Percentiles rank a stretch among this genome's conserved stretches.
These are phyloP conservation scores for Galeopsomyia nigrocyanea DNA, from an alignment of 2,888 invertebrate genomes.

Conservation along the genomic window DNA sequence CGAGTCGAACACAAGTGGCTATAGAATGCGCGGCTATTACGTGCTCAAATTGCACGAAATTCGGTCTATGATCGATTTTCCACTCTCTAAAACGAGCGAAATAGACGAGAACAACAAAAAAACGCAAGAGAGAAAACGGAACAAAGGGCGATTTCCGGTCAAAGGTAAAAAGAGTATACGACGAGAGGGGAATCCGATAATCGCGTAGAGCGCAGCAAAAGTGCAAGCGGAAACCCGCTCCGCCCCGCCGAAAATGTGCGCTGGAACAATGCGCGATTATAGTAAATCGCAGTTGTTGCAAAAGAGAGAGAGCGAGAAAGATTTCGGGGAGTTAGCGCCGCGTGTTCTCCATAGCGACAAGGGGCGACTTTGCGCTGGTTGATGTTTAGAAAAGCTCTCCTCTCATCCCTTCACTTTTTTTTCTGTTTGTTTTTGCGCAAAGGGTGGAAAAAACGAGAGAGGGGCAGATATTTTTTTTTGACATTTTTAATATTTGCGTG, in stretches of 20 bases:
- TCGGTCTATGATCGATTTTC: background rate
- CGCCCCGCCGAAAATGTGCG: background rate
- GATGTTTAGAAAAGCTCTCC: too few species aligned
- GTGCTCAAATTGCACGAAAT: background rate
- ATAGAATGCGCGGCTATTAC: background rate
- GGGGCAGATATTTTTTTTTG: too few species aligned
- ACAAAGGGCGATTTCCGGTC: slow-evolving; percentile 5
- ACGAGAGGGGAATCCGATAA: background rate
- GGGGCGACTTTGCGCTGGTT: slow-evolving; percentile 5
- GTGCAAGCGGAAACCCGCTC: background rate
- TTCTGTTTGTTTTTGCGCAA: too few species aligned
- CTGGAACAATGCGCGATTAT: slow-evolving; percentile 31
- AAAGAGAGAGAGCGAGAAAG: slow-evolving; percentile 1
- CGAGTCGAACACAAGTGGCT: background rate
- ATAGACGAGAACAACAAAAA: background rate
- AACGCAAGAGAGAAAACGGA: background rate
- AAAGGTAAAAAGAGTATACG: background rate
- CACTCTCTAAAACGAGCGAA: background rate
- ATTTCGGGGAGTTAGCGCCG: too few species aligned
- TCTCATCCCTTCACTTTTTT: too few species aligned
- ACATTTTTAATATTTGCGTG: too few species aligned
- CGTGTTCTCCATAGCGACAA: background rate
- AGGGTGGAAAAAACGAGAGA: too few species aligned
- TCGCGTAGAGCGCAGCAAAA: background rate
- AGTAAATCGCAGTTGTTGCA: slow-evolving; percentile 33